A percentile compares a stretch with the other conserved stretches of the same genome.
These are phyloP conservation scores for Didymodactylos carnosus DNA, from an alignment of 2,888 invertebrate species.

Conservation along the genomic window DNA sequence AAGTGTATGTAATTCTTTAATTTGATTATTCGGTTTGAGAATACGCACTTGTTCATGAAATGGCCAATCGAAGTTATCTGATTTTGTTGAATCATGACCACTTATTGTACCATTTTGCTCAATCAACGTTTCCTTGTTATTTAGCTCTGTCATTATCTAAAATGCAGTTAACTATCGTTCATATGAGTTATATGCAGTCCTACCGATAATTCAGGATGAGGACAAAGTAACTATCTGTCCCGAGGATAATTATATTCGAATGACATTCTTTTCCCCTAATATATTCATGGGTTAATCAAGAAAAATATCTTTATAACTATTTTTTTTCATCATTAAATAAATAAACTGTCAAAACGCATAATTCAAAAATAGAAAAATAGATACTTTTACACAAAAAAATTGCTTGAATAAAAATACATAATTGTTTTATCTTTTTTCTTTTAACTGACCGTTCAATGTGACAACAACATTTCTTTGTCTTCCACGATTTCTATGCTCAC, in stretches of 20 bases:
- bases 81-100: no score
- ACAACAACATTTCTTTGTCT: constrained; percentile 15
- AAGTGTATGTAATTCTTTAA: constrained; percentile 12
- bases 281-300: neutral
- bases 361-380: no score
- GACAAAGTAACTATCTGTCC: no score
- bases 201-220: no score
- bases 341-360: neutral
- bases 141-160: no score
- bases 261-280: no score
- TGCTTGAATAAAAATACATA: neutral
- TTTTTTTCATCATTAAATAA: neutral
- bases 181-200: no score
- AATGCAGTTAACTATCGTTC: no score
- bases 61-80: neutral
- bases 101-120: no score
- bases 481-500: constrained; percentile 87
- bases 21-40: constrained; percentile 8
- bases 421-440: neutral
- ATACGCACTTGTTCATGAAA: neutral
- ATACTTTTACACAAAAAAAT: neutral
- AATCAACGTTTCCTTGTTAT: no score
- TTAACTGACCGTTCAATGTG: neutral
- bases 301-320: neutral
- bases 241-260: no score